phyloP scores from a whole-genome alignment of 2,888 invertebrate genomes.

The Limnephilus lunatus region DNA sequence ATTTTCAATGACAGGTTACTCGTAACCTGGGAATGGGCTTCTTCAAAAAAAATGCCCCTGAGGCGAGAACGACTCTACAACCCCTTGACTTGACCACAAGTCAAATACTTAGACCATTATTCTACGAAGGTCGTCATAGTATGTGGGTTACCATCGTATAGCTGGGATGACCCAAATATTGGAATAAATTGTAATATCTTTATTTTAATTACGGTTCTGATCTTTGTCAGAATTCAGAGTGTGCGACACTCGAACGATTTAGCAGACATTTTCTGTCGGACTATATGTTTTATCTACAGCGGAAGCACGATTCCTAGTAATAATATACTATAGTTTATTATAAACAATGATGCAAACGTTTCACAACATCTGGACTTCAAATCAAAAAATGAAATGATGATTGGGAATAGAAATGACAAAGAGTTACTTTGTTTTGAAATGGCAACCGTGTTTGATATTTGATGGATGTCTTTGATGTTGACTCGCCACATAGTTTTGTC shows the following conservation, averaged over 20 bases:
- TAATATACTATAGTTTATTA: not conserved
- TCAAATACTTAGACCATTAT: not conserved
- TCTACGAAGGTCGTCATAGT: not conserved
- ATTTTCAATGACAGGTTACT: no score
- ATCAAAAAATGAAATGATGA: slow-evolving; percentile 11
- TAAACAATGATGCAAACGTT: slow-evolving; percentile 10
- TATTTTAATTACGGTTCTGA: not conserved
- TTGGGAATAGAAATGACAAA: not conserved
- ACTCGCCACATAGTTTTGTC: not conserved
- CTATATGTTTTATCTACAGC: slow-evolving; percentile 28
- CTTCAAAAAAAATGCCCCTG: no score
- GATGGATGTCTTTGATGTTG: not conserved
- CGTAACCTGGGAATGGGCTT: no score
- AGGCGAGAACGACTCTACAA: no score
- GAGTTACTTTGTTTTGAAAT: slow-evolving; percentile 20
- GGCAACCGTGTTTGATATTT: not conserved
- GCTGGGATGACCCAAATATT: not conserved
- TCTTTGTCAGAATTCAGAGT: not conserved
- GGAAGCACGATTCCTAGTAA: slow-evolving; percentile 13
- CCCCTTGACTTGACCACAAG: not conserved
- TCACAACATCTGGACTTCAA: slow-evolving; percentile 28
- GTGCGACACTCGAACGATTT: slow-evolving; percentile 4
- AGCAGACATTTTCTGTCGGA: slow-evolving; percentile 42
- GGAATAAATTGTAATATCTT: not conserved
- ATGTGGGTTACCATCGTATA: not conserved